Evolutionary conservation across 2,113 vertebrate species (phyloP), one percentile per base, ranked within the genome.

Genomic region (Salvelinus sp.): DNA sequence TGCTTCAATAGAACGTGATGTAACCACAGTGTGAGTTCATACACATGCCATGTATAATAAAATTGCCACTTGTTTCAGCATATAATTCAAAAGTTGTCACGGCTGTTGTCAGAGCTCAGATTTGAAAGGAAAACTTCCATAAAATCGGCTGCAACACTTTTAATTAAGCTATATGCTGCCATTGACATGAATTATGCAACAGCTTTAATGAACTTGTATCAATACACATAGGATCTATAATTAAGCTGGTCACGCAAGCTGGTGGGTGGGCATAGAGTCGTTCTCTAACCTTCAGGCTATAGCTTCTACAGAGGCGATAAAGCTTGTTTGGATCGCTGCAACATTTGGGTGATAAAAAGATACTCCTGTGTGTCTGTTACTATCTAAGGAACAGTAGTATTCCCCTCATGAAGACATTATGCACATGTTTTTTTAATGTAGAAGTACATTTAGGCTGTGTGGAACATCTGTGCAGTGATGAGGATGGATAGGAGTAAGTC

Each of bases 141-240:
- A 73, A 83, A 84, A 86, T 73, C 79, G 64, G 44, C 48, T 70
- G 77, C 22, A 64, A 73, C 76, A 83, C 73, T 22, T 82, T 75
- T 82, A 85, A 86, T 83, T 75, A 85, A 79, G 79, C 80, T 30
- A 60, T 77, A 77, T 22, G 3, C 73, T 74, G 75, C 57, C 75
- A 80, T 57, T 76, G 79, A 77, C 80, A 83, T 87, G 75, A 87
- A 88, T 91, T 87, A 88, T 88, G 83, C 83, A 86, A 80, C 67
- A 81, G 83, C 84, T 83, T 80, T 91, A 88, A 90, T 89, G 82
- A 88, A 80, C 74, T 75, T 22, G 1, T 87, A 90, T 88, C 85
- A 88, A 89, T 88, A 91, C 87, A 88, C 79, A 86, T 72, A 76
- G 84, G 83, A 84, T 86, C 74, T 76, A 78, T 83, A 90, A 91